A percentile compares a stretch with the other conserved stretches of the same genome.
Conservation (phyloP, 2,797 vertebrate genomes). For the Rachycentron canadum region DNA sequence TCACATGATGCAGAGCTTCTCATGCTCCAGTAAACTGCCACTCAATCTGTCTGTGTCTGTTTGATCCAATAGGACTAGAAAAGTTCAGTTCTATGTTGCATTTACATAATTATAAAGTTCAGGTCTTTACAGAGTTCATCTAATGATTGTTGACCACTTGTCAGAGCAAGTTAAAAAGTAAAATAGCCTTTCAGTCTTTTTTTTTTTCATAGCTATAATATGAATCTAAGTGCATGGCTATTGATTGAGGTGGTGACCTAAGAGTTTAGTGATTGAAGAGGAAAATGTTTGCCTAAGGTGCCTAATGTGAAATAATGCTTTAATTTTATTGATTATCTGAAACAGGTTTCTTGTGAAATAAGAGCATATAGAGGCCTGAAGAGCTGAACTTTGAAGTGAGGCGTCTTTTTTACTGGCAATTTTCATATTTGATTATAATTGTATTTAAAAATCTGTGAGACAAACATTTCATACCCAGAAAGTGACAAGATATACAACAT, state of each 20-base stretch:
- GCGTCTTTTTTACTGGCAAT: neutral
- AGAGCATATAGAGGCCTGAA: neutral
- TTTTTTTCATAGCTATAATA: neutral
- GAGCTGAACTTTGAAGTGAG: neutral
- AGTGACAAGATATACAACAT: conserved; percentile 34
- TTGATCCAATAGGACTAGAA: conserved; percentile 12
- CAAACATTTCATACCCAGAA: conserved; percentile 4
- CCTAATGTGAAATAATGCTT: neutral
- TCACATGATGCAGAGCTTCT: conserved; percentile 44
- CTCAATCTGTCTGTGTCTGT: conserved; percentile 28
- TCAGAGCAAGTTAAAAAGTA: neutral
- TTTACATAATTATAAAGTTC: conserved; percentile 1
- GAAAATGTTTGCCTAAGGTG: conserved; percentile 5
- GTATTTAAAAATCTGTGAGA: conserved; percentile 1
- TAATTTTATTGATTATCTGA: neutral
- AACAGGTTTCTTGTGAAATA: neutral
- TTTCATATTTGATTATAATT: conserved; percentile 14
- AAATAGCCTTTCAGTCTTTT: neutral
- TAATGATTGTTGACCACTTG: neutral
- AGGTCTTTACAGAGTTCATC: neutral
- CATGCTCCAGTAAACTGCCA: conserved; percentile 50
- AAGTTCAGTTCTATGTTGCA: neutral
- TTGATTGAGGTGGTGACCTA: neutral
- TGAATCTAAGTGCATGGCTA: neutral
- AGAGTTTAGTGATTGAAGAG: neutral